Conservation (phyloP, 2,113 vertebrate genomes). For the Anseranas semipalmata region DNA sequence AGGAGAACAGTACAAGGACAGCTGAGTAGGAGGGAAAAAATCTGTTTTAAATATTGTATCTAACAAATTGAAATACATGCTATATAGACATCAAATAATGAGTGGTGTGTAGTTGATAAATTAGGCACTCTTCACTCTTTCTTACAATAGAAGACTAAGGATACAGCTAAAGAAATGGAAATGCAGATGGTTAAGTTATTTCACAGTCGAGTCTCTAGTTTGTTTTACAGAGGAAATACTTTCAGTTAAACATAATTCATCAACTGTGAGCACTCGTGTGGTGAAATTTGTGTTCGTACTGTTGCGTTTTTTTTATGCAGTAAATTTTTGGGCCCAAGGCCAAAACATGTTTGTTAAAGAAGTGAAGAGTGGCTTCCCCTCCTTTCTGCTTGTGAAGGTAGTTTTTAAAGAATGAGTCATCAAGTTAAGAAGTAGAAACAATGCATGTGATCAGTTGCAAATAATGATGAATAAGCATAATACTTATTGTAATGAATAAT, state of each 20-base stretch:
- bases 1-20: not conserved
- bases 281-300: slow-evolving; percentile 1
- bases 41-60: not conserved
- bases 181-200: slow-evolving; percentile 7
- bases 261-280: not conserved
- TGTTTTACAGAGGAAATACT: slow-evolving; percentile 33
- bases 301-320: not conserved
- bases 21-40: not conserved
- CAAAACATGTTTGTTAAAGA: slow-evolving; percentile 6
- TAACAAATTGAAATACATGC: not conserved
- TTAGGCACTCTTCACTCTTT: not conserved
- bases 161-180: not conserved
- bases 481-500: not conserved
- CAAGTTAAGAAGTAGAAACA: not conserved
- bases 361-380: not conserved
- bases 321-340: not conserved
- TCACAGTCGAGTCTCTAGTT: slow-evolving; percentile 1
- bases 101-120: not conserved
- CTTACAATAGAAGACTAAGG: not conserved
- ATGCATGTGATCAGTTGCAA: not conserved
- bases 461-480: not conserved
- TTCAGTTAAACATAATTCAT: slow-evolving; percentile 5
- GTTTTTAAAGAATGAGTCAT: not conserved
- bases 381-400: slow-evolving; percentile 10
- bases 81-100: not conserved